phyloP scores from a whole-genome alignment of 2,888 invertebrate genomes.

The Glaucopsyche alexis region DNA sequence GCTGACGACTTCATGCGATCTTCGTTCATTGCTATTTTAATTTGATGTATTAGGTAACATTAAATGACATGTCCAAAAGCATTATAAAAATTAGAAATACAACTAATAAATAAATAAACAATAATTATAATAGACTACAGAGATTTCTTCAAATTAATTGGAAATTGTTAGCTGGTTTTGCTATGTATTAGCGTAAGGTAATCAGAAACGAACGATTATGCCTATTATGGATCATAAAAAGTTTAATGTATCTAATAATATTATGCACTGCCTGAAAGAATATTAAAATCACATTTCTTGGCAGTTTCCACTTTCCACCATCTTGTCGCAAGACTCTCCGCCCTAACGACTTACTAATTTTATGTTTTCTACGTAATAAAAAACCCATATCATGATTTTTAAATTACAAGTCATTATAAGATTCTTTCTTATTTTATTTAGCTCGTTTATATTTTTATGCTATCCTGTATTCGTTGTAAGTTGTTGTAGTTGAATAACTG shows the following conservation, averaged over 20 bases:
- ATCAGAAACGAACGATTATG: neutral
- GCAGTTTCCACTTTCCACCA: neutral
- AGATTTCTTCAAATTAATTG: neutral
- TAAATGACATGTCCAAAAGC: no score
- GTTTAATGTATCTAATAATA: neutral
- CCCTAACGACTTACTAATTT: neutral
- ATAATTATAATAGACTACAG: neutral
- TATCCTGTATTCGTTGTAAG: no score
- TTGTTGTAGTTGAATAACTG: no score
- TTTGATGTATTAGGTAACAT: no score
- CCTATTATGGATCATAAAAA: constrained; percentile 9
- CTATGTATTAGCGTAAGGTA: neutral
- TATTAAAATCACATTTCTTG: constrained; percentile 19
- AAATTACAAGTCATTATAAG: no score
- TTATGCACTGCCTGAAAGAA: neutral
- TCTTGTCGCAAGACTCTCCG: neutral
- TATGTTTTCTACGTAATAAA: neutral
- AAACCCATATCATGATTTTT: no score
- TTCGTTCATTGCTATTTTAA: no score
- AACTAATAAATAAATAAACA: no score
- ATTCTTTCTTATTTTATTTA: no score
- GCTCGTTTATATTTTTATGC: no score
- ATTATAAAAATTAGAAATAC: neutral
- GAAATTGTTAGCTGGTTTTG: neutral
- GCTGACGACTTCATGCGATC: no score